Conservation (phyloP, 2,888 invertebrate species). For the Dromius quadrimaculatus region DNA sequence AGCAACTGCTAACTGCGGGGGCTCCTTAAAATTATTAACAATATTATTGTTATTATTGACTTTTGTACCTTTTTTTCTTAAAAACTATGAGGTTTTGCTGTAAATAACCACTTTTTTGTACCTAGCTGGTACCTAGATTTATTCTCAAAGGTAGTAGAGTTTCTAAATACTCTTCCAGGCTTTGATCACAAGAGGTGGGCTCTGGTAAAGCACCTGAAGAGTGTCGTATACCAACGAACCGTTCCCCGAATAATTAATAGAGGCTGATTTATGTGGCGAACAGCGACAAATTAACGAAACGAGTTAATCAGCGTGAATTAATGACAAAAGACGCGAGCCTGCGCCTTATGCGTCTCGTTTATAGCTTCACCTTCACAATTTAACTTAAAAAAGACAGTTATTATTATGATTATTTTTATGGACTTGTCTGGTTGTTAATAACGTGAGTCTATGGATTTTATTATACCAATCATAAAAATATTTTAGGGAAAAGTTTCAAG, state of each 20-base stretch:
- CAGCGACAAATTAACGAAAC: conserved; percentile 50
- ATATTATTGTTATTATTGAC: too few species aligned
- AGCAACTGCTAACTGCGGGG: too few species aligned
- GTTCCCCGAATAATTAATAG: conserved; percentile 45
- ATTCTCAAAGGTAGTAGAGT: too few species aligned
- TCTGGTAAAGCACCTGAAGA: conserved; percentile 36
- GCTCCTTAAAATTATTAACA: too few species aligned
- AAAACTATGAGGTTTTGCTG: too few species aligned
- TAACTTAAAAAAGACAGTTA: conserved; percentile 33
- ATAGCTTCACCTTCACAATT: conserved; percentile 27
- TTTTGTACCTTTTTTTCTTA: too few species aligned
- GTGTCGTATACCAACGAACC: conserved; percentile 2
- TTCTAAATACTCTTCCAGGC: not conserved
- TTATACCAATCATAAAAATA: conserved; percentile 31
- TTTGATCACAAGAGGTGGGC: conserved; percentile 7
- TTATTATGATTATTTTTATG: conserved; percentile 44
- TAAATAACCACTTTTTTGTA: too few species aligned
- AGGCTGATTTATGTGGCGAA: conserved; percentile 37
- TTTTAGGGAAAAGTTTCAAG: conserved; percentile 2
- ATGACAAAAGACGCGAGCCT: conserved; percentile 34
- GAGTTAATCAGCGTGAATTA: conserved; percentile 49
- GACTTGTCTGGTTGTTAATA: conserved; percentile 18
- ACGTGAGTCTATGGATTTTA: conserved; percentile 21
- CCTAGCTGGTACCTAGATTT: too few species aligned
- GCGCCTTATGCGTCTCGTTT: conserved; percentile 8